phyloP scores from a whole-genome alignment of 2,888 invertebrate species.

The Mythimna albipuncta region DNA sequence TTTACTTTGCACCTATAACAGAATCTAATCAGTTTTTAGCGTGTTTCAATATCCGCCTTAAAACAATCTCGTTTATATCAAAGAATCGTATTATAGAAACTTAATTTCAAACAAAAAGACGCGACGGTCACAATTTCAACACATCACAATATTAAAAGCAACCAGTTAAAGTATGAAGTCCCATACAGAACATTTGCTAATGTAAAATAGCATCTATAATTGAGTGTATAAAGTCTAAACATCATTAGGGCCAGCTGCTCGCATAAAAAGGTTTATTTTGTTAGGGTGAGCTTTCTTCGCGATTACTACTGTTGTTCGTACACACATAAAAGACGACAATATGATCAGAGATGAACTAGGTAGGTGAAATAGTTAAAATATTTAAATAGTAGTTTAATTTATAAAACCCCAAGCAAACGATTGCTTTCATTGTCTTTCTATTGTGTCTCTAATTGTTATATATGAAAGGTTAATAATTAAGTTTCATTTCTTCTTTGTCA shows the following conservation, averaged over 20 bases:
- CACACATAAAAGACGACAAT: conserved; percentile 81
- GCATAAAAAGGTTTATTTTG: conserved; percentile 79
- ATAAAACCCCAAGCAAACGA: too few relatives aligned
- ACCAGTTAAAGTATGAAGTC: conserved; percentile 66
- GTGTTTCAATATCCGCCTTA: neutral
- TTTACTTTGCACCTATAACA: too few relatives aligned
- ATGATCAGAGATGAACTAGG: conserved; percentile 75
- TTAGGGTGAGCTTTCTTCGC: conserved; percentile 87
- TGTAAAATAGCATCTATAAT: conserved; percentile 74
- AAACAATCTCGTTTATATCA: neutral
- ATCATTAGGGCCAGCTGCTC: conserved; percentile 68
- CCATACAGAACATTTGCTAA: conserved; percentile 61
- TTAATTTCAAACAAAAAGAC: conserved; percentile 24
- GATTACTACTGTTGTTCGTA: conserved; percentile 83
- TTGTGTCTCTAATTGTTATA: too few relatives aligned
- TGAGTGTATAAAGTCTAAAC: conserved; percentile 65
- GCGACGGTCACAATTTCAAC: conserved; percentile 72
- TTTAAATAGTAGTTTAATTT: neutral
- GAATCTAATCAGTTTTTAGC: too few relatives aligned
- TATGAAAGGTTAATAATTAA: too few relatives aligned
- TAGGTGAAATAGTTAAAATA: neutral
- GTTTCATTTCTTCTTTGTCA: neutral
- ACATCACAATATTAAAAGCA: conserved; percentile 67
- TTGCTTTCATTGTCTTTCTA: too few relatives aligned
- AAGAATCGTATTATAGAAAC: neutral